Conservation (phyloP, 2,113 vertebrate genomes). For the Rhineura floridana region DNA sequence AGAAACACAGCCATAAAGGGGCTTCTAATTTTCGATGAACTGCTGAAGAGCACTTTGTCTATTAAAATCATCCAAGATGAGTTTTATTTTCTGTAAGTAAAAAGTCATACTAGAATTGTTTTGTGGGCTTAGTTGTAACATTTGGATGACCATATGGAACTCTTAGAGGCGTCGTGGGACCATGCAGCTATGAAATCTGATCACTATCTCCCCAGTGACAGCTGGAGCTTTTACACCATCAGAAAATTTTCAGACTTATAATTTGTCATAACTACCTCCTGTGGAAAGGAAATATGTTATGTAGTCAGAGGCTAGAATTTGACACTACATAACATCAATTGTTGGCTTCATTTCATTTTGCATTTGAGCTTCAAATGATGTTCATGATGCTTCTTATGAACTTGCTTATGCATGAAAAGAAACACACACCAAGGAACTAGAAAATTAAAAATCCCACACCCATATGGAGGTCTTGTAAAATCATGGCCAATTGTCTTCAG, state of each 20-base stretch:
- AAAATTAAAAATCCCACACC: slow-evolving; percentile 14
- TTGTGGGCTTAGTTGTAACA: slow-evolving; percentile 90
- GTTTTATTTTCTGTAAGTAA: slow-evolving; percentile 82
- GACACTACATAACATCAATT: slow-evolving; percentile 73
- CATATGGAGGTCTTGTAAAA: slow-evolving; percentile 43
- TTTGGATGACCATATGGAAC: slow-evolving; percentile 99
- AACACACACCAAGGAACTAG: slow-evolving; percentile 39
- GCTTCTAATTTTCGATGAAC: slow-evolving; percentile 20
- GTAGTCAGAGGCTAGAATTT: slow-evolving; percentile 83
- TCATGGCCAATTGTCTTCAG: slow-evolving; percentile 16
- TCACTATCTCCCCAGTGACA: slow-evolving; percentile 98
- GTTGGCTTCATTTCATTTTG: slow-evolving; percentile 43
- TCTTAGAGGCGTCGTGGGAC: slow-evolving; percentile 94
- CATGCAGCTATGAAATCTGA: slow-evolving; percentile 98
- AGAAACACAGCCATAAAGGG: slow-evolving; percentile 26
- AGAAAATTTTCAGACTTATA: slow-evolving; percentile 99
- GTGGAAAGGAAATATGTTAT: slow-evolving; percentile 99
- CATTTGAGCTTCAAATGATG: slow-evolving; percentile 67
- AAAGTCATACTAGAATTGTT: slow-evolving; percentile 74
- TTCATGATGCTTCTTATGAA: slow-evolving; percentile 66
- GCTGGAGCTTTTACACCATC: slow-evolving; percentile 99
- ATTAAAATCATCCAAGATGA: slow-evolving; percentile 62
- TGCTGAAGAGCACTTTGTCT: slow-evolving; percentile 56
- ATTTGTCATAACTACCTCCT: slow-evolving; percentile 99
- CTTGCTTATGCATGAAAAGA: slow-evolving; percentile 62